A percentile compares a stretch with the other conserved stretches of the same genome.
Evolutionary conservation across 2,797 vertebrate species (phyloP).

Genomic region (Semotilus atromaculatus): DNA sequence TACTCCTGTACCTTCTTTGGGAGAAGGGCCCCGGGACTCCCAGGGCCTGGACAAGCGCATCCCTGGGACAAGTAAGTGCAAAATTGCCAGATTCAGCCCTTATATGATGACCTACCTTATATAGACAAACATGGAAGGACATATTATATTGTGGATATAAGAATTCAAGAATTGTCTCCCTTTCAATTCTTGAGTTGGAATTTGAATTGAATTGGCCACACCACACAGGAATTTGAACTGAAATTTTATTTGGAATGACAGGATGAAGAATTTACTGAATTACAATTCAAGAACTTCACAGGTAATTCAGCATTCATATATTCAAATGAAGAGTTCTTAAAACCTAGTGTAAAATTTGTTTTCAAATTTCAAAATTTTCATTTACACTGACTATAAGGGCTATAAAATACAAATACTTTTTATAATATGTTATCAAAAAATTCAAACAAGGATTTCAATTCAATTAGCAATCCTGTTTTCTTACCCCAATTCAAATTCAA

Average conservation of each 20-base stretch:
- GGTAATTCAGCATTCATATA: background rate
- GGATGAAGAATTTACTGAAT: background rate
- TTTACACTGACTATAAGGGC: background rate
- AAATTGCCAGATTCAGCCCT: background rate
- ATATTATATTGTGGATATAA: background rate
- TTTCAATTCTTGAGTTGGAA: background rate
- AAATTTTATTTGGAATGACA: background rate
- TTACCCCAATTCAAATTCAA: background rate
- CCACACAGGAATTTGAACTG: background rate
- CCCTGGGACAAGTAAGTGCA: constrained; percentile 90
- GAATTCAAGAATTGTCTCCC: background rate
- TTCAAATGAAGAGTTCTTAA: background rate
- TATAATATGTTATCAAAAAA: background rate
- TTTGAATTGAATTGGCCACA: background rate
- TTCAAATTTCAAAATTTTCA: background rate
- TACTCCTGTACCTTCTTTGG: constrained; percentile 72
- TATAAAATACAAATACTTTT: background rate
- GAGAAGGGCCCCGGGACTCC: constrained; percentile 84
- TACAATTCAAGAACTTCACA: background rate
- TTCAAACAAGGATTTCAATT: background rate
- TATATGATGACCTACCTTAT: background rate
- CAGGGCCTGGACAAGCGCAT: constrained; percentile 88
- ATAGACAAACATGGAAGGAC: constrained; percentile 13
- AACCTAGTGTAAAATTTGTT: background rate
- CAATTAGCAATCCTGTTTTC: background rate